Conservation (phyloP, 2,113 vertebrate genomes). For the Lagopus leucura region DNA sequence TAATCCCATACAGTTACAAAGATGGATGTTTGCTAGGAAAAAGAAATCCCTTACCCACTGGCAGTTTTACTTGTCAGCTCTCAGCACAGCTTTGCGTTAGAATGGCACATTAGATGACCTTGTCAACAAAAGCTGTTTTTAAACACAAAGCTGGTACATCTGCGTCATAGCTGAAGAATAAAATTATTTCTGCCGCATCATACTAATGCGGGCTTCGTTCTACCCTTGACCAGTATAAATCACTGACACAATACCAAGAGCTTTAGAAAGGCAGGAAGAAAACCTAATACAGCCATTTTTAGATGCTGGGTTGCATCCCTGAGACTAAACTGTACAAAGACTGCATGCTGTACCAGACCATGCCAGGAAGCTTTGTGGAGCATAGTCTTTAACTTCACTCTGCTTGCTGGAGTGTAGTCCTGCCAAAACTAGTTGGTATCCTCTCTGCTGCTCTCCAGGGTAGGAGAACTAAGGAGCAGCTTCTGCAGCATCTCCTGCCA, state of each 20-base stretch:
- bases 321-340: constrained; percentile 48
- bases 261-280: constrained; percentile 46
- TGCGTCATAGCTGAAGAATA: constrained; percentile 18
- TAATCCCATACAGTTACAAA: constrained; percentile 21
- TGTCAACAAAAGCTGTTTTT: constrained; percentile 46
- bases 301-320: constrained; percentile 36
- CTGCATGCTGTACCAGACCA: constrained; percentile 39
- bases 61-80: neutral
- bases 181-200: constrained; percentile 37
- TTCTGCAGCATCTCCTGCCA: constrained; percentile 12
- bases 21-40: neutral
- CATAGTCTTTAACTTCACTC: constrained; percentile 57
- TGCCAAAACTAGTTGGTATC: constrained; percentile 40
- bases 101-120: constrained; percentile 24
- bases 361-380: constrained; percentile 57
- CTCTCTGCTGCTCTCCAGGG: constrained; percentile 8
- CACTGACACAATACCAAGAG: constrained; percentile 36
- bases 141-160: constrained; percentile 38
- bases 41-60: neutral
- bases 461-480: constrained; percentile 7
- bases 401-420: constrained; percentile 14
- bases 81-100: neutral
- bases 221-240: constrained; percentile 26
- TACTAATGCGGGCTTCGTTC: constrained; percentile 24
- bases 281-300: constrained; percentile 39